Conservation (phyloP, 2,113 vertebrate species). For the Parus major region DNA sequence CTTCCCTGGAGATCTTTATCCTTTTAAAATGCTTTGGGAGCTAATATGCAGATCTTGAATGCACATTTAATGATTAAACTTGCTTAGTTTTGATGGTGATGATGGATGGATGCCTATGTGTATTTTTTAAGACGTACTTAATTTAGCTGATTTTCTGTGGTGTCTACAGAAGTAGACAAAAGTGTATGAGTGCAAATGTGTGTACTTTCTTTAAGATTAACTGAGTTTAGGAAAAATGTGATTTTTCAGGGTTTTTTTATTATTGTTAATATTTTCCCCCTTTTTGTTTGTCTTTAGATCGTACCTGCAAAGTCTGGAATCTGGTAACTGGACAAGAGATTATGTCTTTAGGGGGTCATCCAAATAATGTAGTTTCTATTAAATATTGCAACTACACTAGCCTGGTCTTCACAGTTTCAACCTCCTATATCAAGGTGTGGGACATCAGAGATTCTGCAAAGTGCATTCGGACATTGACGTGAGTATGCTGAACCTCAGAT, state of each 20-base stretch:
- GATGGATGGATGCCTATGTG: background rate
- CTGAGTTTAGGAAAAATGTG: background rate
- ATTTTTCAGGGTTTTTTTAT: background rate
- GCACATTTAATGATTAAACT: background rate
- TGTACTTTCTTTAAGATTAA: background rate
- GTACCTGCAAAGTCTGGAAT: conserved; percentile 99
- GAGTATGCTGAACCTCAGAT: conserved; percentile 60
- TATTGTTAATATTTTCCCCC: background rate
- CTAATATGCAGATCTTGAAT: background rate
- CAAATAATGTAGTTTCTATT: conserved; percentile 91
- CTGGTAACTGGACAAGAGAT: conserved; percentile 98
- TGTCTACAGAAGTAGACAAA: background rate
- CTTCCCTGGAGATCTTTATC: background rate
- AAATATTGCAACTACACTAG: conserved; percentile 92
- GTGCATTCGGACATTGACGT: conserved; percentile 93
- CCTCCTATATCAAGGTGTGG: conserved; percentile 96
- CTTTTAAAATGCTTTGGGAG: background rate
- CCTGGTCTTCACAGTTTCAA: conserved; percentile 95
- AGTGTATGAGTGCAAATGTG: background rate
- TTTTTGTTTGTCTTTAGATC: conserved; percentile 77
- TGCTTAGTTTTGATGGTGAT: background rate
- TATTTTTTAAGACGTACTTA: background rate
- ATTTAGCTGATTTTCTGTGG: background rate
- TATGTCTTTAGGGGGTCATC: conserved; percentile 88
- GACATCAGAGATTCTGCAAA: conserved; percentile 97